Evolutionary conservation across 2,888 invertebrate species (phyloP).

Genomic region (Polyommatus icarus): DNA sequence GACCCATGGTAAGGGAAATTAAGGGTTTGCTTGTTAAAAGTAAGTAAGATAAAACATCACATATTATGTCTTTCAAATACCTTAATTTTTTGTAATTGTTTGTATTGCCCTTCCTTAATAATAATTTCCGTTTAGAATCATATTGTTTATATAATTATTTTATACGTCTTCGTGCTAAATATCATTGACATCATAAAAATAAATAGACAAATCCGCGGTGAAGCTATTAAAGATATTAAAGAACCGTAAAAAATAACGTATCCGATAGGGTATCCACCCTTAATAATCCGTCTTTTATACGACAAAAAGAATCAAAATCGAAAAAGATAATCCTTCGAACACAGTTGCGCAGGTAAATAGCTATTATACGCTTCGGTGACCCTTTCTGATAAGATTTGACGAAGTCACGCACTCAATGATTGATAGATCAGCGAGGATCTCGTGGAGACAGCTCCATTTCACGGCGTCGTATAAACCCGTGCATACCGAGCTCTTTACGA

Average conservation of each 20-base stretch:
- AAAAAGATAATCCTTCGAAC: constrained; percentile 64
- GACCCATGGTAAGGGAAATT: not conserved
- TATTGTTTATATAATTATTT: not conserved
- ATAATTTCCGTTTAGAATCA: too few species aligned
- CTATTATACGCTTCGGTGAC: constrained; percentile 75
- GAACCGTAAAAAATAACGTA: constrained; percentile 40
- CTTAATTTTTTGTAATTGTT: too few species aligned
- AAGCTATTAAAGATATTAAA: constrained; percentile 31
- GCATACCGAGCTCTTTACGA: constrained; percentile 49
- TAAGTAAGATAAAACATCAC: too few species aligned
- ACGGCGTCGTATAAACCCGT: constrained; percentile 60
- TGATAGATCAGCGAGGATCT: constrained; percentile 60
- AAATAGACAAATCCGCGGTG: constrained; percentile 1
- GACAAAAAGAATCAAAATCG: constrained; percentile 66
- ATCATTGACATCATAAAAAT: not conserved
- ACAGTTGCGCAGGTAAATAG: constrained; percentile 71
- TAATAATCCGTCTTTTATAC: constrained; percentile 59
- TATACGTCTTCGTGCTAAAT: not conserved
- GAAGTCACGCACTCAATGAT: constrained; percentile 59
- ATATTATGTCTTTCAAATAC: too few species aligned
- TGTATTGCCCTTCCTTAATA: too few species aligned
- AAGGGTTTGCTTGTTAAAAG: not conserved
- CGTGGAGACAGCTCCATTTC: constrained; percentile 66
- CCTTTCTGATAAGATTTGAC: constrained; percentile 69
- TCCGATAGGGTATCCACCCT: constrained; percentile 48